Evolutionary conservation across 2,888 invertebrate genomes (phyloP).

Genomic region (Andricus quercusramuli): DNA sequence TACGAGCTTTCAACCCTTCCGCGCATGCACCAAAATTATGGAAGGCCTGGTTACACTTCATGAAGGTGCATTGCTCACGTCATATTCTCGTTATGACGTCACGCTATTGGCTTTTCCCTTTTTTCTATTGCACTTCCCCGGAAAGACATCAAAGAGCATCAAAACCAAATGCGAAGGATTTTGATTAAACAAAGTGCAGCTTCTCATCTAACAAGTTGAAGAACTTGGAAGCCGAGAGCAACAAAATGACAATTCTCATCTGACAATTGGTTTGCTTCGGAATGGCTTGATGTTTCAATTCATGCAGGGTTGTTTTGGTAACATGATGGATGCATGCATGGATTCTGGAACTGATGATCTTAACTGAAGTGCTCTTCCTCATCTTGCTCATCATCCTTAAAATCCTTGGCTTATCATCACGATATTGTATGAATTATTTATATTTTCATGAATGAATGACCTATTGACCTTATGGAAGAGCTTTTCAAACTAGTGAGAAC

Average conservation of each 20-base stretch:
- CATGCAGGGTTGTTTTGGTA: too few relatives aligned
- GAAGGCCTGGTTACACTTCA: constrained; percentile 64
- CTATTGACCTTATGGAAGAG: not conserved
- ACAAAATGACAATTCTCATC: too few relatives aligned
- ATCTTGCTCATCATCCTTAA: not conserved
- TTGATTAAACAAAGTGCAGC: not conserved
- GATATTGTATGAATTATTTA: not conserved
- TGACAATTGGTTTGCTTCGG: not conserved
- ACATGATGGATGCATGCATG: not conserved
- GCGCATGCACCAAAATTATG: constrained; percentile 63
- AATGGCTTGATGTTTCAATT: not conserved
- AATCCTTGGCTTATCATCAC: not conserved
- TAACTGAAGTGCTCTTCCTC: not conserved
- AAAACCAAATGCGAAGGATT: not conserved
- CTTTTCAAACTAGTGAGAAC: constrained; percentile 50
- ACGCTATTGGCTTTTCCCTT: not conserved
- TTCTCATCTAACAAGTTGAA: not conserved
- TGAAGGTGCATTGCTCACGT: constrained; percentile 51
- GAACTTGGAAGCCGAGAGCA: not conserved
- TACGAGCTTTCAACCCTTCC: constrained; percentile 56
- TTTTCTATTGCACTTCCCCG: constrained; percentile 15
- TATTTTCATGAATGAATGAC: not conserved
- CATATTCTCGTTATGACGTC: constrained; percentile 33
- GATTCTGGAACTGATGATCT: not conserved
- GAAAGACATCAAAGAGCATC: not conserved